Evolutionary conservation across 2,797 vertebrate genomes (phyloP).

Genomic region (Melanogrammus aeglefinus): DNA sequence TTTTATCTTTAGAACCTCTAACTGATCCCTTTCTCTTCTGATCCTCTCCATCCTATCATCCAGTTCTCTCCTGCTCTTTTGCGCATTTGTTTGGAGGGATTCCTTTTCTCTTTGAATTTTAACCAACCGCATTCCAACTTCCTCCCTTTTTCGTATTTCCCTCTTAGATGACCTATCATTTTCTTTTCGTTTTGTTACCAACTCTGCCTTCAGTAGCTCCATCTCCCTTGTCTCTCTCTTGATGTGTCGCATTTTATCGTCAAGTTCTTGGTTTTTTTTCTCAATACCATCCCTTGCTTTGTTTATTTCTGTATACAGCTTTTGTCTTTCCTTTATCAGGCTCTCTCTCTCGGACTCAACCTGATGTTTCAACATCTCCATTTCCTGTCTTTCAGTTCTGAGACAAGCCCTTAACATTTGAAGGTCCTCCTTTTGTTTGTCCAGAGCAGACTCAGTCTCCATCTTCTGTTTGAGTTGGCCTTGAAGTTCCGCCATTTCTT

Average conservation of each 20-base stretch:
- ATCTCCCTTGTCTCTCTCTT: constrained; percentile 59
- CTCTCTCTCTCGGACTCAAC: constrained; percentile 37
- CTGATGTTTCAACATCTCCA: constrained; percentile 33
- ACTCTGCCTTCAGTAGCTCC: constrained; percentile 59
- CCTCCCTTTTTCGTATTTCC: constrained; percentile 39
- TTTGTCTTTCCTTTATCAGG: constrained; percentile 30
- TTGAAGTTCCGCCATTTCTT: not conserved
- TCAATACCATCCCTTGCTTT: constrained; percentile 40
- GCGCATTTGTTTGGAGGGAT: constrained; percentile 39
- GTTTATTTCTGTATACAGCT: constrained; percentile 34
- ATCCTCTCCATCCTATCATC: constrained; percentile 53
- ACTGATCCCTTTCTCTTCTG: constrained; percentile 50
- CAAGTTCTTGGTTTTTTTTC: constrained; percentile 46
- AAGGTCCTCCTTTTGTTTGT: constrained; percentile 27
- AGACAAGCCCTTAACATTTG: constrained; percentile 28
- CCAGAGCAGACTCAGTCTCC: not conserved
- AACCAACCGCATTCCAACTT: constrained; percentile 43
- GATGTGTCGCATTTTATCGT: constrained; percentile 36
- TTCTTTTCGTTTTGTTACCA: constrained; percentile 54
- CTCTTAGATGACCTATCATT: constrained; percentile 43
- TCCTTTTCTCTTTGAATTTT: constrained; percentile 49
- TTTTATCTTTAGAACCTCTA: constrained; percentile 52
- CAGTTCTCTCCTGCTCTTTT: constrained; percentile 51
- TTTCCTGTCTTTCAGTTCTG: constrained; percentile 28
- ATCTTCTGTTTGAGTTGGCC: constrained; percentile 7